A percentile compares a stretch with the other conserved stretches of the same genome.
Evolutionary conservation across 2,888 invertebrate genomes (phyloP).

Genomic region (Leptopilina myrica): DNA sequence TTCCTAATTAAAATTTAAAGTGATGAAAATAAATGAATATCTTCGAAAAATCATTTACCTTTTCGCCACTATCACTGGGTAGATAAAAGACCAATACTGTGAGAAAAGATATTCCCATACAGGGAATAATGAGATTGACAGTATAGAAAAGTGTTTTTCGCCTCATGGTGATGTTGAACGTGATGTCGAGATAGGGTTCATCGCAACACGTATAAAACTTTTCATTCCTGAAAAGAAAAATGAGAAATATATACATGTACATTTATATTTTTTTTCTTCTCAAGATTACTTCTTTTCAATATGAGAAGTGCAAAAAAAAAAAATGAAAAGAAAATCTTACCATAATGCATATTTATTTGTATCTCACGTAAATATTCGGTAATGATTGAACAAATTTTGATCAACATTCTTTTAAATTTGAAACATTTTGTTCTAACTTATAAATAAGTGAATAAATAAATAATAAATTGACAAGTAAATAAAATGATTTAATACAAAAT

Average conservation of each 20-base stretch:
- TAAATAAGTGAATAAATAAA: no score
- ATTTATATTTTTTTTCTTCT: no score
- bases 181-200: conserved; percentile 96
- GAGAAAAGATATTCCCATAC: conserved; percentile 97
- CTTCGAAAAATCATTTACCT: conserved; percentile 80
- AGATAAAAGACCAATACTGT: conserved; percentile 98
- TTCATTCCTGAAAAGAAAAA: conserved; percentile 84
- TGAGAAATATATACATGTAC: neutral
- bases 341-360: no score
- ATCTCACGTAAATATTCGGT: no score
- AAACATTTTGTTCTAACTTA: no score
- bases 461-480: no score
- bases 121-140: conserved; percentile 97
- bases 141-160: conserved; percentile 98
- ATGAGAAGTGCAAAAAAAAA: neutral
- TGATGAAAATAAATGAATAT: no score
- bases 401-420: no score
- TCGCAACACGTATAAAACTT: conserved; percentile 98
- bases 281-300: neutral
- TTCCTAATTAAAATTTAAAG: no score
- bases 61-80: conserved; percentile 98
- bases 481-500: no score
- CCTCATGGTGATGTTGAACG: conserved; percentile 98
- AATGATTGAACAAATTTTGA: no score
- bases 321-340: neutral